phyloP scores from a whole-genome alignment of 2,797 vertebrate genomes.

The Triplophysa bombifrons region DNA sequence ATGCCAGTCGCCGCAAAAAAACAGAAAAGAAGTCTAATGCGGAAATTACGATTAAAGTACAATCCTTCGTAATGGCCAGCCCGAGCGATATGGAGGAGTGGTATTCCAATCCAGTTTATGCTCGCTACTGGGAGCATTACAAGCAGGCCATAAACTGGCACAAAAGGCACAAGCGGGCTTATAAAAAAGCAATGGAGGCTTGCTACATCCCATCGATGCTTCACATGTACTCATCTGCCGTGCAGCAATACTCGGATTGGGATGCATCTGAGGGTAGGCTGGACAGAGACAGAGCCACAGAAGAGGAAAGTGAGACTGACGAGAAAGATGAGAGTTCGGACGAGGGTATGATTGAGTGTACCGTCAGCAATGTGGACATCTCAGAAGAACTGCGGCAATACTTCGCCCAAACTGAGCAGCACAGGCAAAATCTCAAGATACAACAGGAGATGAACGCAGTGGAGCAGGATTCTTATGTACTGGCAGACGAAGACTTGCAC shows the following conservation, averaged over 20 bases:
- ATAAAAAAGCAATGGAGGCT: conserved; percentile 80
- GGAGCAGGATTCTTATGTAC: conserved; percentile 73
- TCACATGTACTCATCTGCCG: conserved; percentile 44
- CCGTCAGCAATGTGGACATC: conserved; percentile 95
- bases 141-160: conserved; percentile 88
- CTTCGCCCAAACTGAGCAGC: conserved; percentile 90
- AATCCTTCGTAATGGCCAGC: conserved; percentile 18
- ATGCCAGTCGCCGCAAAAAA: no score
- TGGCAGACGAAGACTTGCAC: conserved; percentile 86
- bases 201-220: conserved; percentile 60
- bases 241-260: conserved; percentile 68
- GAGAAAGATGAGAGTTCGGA: conserved; percentile 71
- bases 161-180: conserved; percentile 82
- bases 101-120: conserved; percentile 80
- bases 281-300: background rate
- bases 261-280: conserved; percentile 36
- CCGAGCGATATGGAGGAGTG: conserved; percentile 63
- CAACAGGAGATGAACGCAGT: conserved; percentile 89
- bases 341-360: conserved; percentile 83
- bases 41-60: no score
- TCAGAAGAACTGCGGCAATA: conserved; percentile 93
- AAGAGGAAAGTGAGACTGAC: background rate
- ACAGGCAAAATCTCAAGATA: conserved; percentile 89
- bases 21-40: no score
- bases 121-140: conserved; percentile 92